Percentiles rank a stretch among this genome's conserved stretches.
Conservation (phyloP, 2,888 invertebrate genomes). For the Tridacna crocea region DNA sequence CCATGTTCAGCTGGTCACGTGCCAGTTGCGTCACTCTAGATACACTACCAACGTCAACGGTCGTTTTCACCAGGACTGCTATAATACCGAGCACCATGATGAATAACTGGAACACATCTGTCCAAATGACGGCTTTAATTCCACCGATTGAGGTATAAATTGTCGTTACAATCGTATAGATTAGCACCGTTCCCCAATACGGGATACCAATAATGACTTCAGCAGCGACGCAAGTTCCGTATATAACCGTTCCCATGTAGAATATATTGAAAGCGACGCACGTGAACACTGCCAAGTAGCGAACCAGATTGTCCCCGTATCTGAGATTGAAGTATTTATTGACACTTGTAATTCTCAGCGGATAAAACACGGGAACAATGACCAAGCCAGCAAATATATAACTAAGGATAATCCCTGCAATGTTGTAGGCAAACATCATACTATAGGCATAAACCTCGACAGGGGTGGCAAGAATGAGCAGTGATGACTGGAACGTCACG, state of each 20-base stretch:
- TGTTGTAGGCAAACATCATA: constrained; percentile 14
- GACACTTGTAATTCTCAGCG: constrained; percentile 42
- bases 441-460: constrained; percentile 29
- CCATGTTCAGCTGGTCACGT: constrained; percentile 13
- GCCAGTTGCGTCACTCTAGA: constrained; percentile 6
- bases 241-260: constrained; percentile 40
- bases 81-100: constrained; percentile 47
- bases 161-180: constrained; percentile 37
- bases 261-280: constrained; percentile 25
- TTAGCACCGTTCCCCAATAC: constrained; percentile 39
- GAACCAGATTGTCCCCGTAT: constrained; percentile 30
- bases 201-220: constrained; percentile 36
- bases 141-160: constrained; percentile 48
- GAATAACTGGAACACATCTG: constrained; percentile 40
- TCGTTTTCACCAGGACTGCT: constrained; percentile 34
- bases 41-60: constrained; percentile 25
- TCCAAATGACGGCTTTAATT: constrained; percentile 50
- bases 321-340: constrained; percentile 41
- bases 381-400: constrained; percentile 25
- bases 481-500: constrained; percentile 15
- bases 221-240: constrained; percentile 36
- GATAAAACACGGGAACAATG: constrained; percentile 31
- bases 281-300: constrained; percentile 15
- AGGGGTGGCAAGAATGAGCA: constrained; percentile 3
- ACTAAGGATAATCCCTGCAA: constrained; percentile 2